phyloP scores from a whole-genome alignment of 2,888 invertebrate species.

The Plutella xylostella region DNA sequence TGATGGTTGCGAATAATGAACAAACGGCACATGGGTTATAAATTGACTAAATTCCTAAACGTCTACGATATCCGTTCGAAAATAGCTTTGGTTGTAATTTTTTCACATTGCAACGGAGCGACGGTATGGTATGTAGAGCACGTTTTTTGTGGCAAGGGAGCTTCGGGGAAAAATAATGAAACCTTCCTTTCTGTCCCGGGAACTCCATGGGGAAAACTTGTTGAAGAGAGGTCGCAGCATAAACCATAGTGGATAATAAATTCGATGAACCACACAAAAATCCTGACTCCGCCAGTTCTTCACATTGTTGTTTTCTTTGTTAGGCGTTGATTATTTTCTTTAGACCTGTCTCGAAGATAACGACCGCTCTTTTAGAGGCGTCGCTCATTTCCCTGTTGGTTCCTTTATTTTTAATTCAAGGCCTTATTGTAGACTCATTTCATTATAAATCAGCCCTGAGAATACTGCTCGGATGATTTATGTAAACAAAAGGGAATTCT shows the following conservation, averaged over 20 bases:
- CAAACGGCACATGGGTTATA: not conserved
- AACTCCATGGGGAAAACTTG: not conserved
- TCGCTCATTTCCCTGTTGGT: conserved; percentile 6
- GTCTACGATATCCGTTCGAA: too few species aligned
- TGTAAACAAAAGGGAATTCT: too few species aligned
- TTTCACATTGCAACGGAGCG: too few species aligned
- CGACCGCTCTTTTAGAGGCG: conserved; percentile 32
- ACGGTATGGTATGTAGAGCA: too few species aligned
- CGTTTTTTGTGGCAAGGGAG: too few species aligned
- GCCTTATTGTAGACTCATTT: conserved; percentile 18
- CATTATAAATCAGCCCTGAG: too few species aligned
- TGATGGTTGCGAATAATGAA: not conserved
- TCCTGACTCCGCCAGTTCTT: not conserved
- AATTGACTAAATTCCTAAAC: not conserved
- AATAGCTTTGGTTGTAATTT: too few species aligned
- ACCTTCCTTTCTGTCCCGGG: not conserved
- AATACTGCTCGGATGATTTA: too few species aligned
- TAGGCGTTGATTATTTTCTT: conserved; percentile 44
- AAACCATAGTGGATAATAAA: not conserved
- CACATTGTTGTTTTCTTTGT: conserved; percentile 29
- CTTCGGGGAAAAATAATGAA: too few species aligned
- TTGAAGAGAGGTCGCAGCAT: not conserved
- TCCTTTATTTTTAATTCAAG: conserved; percentile 40
- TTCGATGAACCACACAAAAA: not conserved
- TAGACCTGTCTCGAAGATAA: conserved; percentile 38